Base-by-base conservation (phyloP, 2,888 invertebrate species). In the Sinodicranocentrus sp. region DNA sequence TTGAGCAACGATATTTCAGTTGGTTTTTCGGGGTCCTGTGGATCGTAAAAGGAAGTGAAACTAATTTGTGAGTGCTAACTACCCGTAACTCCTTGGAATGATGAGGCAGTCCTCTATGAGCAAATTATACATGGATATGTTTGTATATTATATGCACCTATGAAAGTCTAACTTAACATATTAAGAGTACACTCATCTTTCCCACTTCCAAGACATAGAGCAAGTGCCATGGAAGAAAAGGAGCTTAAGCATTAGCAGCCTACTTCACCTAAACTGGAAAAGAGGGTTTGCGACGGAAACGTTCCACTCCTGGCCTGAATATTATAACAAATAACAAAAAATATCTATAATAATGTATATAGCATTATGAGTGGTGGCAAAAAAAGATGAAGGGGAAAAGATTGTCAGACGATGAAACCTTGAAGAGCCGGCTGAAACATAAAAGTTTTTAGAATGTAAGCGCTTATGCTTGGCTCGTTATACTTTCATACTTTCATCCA, bases 41-140 rank as follows among this genome's bases (percentile, higher is more conserved):
- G 73, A 82, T 75, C 82, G 75, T 75, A 82, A 82, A 82, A 75
- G 82, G 70, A 82, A 82, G 82, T 82, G 70, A 82, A 82, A 82
- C 82, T 82, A 82, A 82, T 82, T 82, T 82, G 82, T 82, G 82
- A 82, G 82, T 82, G 82, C 82, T 82, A 82, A 82, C 82, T 75
- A 82, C 82, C 82, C 82, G 75, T 82, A 82, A 82, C 82, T 82
- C 68, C 61, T 68, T 68, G 57, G 48, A 75, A 82, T 82, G 68
- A 75, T 61, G 61, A 75, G 75, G 75, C 75, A 80, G 33, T 70
- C 59, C 70, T 52, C 39, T 61, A 61, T 65, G 21, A 8, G 6
- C 43, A 39, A n/a, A 39, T 61, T n/a, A 17, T 61, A 25, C 61
- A 61, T 33, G 23, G 6, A 23, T 57, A 5, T 8, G 39, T 39